Evolutionary conservation across 1,140 invertebrate species (phyloP), one percentile per base, ranked within the genome.

Genomic region (Chironomus striatipennis): DNA sequence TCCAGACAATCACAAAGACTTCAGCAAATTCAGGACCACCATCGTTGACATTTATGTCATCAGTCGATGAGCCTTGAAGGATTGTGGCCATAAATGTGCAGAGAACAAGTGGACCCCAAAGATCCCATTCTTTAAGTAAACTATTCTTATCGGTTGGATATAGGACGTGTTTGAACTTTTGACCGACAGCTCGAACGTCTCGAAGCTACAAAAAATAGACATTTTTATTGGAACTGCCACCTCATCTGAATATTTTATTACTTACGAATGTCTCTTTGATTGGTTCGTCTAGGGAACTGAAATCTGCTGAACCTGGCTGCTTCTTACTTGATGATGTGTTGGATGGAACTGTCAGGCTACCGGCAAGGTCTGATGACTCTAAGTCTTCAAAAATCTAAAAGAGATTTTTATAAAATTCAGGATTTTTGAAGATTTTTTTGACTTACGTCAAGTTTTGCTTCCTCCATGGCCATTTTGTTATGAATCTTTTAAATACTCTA

Each of bases 1-100:
- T 91, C 95, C 97, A 98, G 17, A 98, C 96, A 76, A 99, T 91
- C 6, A 98, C 93, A 88, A 99, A 99, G 57, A 99, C 93, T 86
- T 98, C 93, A 24, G 97, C 96, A 87, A 99, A 99, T 83, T 98
- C 93, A 73, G 96, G 96, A 0, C 96, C 97, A 75, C 94, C 94
- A 82, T 95, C 93, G 78, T 90, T 90, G 47, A 34, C 24, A 10
- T 57, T 57, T 15, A 87, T 85, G 79, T 86, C 85, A 77, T 89
- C 86, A 74, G 85, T 82, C 15, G 88, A 88, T 5, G 12, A 12
- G 18, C 93, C 93, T 85, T 98, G 95, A 70, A 98, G 85, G 80
- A 97, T 88, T 83, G 98, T 93, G 72, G 97, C 96, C 90, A 99
- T 93, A 77, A 97, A 92, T 67, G 97, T 97, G 83, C 97, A 99